Evolutionary conservation across 2,888 invertebrate species (phyloP).

Genomic region (Volucella zonaria): DNA sequence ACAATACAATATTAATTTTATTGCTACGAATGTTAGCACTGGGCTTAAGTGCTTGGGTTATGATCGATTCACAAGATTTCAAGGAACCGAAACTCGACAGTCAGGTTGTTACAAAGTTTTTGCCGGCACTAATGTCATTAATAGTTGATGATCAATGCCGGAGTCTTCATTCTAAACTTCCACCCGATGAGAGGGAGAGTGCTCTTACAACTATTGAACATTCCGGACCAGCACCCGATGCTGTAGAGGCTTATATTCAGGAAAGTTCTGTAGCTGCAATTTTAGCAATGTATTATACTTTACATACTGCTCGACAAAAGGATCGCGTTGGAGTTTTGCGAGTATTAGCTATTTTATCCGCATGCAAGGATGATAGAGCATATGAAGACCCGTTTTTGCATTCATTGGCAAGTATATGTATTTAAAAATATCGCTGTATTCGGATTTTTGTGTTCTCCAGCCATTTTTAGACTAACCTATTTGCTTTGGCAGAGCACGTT

Average conservation of each 20-base stretch:
- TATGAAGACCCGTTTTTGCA: conserved; percentile 98
- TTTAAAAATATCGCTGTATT: no score
- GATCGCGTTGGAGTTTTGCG: conserved; percentile 92
- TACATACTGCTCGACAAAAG: conserved; percentile 92
- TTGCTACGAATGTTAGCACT: conserved; percentile 95
- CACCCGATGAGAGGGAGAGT: conserved; percentile 96
- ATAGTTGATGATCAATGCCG: conserved; percentile 96
- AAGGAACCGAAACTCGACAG: conserved; percentile 97
- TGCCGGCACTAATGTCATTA: conserved; percentile 95
- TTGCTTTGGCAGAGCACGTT: no score
- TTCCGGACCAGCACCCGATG: conserved; percentile 95
- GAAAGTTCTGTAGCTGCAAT: conserved; percentile 96
- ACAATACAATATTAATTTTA: conserved; percentile 94
- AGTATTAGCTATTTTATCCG: conserved; percentile 94
- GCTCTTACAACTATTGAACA: conserved; percentile 97
- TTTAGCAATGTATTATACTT: conserved; percentile 96
- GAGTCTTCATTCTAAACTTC: conserved; percentile 91
- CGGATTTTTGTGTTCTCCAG: no score
- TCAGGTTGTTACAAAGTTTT: conserved; percentile 96
- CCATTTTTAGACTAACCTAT: no score
- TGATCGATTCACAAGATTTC: conserved; percentile 97
- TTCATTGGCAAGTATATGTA: conserved; percentile 86
- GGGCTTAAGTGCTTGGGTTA: conserved; percentile 97
- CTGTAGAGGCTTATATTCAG: conserved; percentile 95
- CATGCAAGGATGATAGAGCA: conserved; percentile 95